Percentiles rank a stretch among this genome's conserved stretches.
Conservation (phyloP, 2,888 invertebrate genomes). For the Bombylius major region DNA sequence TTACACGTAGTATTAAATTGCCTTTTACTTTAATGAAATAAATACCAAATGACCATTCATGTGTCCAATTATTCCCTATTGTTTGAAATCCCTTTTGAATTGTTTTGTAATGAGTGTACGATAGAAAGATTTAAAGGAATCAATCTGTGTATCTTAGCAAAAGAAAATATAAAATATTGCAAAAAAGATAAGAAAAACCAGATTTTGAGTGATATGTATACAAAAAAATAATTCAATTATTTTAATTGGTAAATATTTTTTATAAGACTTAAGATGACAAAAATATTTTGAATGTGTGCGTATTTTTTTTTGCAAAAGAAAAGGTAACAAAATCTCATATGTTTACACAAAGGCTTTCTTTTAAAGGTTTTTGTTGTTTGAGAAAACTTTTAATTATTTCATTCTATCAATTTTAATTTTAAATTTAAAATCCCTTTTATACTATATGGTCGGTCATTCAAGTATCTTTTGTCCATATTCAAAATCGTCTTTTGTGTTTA, state of each 20-base stretch:
- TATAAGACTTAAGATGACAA: not conserved
- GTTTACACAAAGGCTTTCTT: not conserved
- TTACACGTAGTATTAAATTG: slow-evolving; percentile 3
- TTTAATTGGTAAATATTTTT: too few relatives aligned
- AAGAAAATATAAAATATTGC: not conserved
- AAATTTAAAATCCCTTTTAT: not conserved
- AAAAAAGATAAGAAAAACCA: too few relatives aligned
- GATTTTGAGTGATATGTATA: not conserved
- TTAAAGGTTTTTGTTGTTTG: too few relatives aligned
- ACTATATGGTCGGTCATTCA: not conserved
- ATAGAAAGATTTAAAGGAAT: not conserved
- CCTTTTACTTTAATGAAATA: slow-evolving; percentile 9
- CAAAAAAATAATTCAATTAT: too few relatives aligned
- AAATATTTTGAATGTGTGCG: not conserved
- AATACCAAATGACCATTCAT: slow-evolving; percentile 22
- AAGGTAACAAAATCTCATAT: not conserved
- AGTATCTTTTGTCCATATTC: not conserved
- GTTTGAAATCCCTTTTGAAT: slow-evolving; percentile 14
- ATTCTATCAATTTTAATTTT: not conserved
- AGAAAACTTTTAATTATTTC: too few relatives aligned
- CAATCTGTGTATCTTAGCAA: not conserved
- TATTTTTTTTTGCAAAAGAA: not conserved
- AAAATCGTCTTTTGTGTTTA: not conserved
- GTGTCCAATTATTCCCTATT: slow-evolving; percentile 22
- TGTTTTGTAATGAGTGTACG: not conserved